Percentiles rank a stretch among this genome's conserved stretches.
Conservation (phyloP, 1,140 invertebrate species). For the Lethocerus indicus region DNA sequence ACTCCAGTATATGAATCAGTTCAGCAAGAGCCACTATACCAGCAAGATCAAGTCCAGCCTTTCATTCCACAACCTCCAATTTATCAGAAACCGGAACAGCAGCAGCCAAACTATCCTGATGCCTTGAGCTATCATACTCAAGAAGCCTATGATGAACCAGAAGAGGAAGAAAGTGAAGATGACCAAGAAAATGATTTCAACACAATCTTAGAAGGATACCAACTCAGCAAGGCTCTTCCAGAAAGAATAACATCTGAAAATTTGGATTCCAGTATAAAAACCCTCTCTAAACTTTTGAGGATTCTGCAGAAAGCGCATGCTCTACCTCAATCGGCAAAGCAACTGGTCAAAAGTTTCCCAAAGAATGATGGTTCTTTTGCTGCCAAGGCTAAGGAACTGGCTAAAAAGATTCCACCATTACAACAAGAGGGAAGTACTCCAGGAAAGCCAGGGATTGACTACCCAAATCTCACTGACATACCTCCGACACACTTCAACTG, state of each 20-base stretch:
- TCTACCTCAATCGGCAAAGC: conserved; percentile 8
- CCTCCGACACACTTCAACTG: conserved; percentile 66
- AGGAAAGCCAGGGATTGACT: conserved; percentile 63
- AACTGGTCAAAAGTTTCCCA: conserved; percentile 5
- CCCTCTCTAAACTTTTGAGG: conserved; percentile 41
- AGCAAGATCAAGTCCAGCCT: neutral
- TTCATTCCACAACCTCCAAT: neutral
- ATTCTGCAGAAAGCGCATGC: conserved; percentile 18
- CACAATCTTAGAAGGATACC: conserved; percentile 5
- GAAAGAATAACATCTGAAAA: conserved; percentile 55
- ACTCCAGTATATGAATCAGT: too few species aligned
- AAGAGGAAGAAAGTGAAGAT: conserved; percentile 3
- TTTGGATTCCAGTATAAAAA: conserved; percentile 56
- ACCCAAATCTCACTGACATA: conserved; percentile 57
- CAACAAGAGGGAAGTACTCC: conserved; percentile 41
- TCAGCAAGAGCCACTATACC: neutral
- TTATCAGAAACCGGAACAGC: neutral
- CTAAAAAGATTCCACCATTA: neutral
- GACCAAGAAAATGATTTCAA: conserved; percentile 4
- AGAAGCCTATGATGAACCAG: neutral
- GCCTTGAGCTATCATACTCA: neutral
- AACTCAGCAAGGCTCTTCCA: conserved; percentile 39
- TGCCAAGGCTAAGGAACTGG: neutral
- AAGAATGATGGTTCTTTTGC: conserved; percentile 3
- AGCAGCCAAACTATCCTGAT: too few species aligned